Conservation (phyloP, 2,797 vertebrate species). For the Astyanax mexicanus region DNA sequence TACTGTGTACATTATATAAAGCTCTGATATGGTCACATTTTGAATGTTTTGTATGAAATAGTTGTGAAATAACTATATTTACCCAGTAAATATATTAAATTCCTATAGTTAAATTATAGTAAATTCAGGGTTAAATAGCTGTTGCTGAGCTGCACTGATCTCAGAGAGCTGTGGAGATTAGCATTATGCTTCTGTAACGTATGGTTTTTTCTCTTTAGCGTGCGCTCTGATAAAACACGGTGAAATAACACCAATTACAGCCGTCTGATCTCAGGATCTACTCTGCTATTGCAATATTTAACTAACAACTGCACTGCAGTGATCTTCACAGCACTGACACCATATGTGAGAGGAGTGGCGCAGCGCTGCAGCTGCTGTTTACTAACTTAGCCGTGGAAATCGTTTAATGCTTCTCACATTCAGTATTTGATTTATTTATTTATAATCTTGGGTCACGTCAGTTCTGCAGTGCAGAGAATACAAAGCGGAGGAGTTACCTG, state of each 20-base stretch:
- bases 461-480: not conserved
- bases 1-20: too few relatives aligned
- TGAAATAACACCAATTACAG: slow-evolving; percentile 10
- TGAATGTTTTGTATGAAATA: too few relatives aligned
- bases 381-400: slow-evolving; percentile 6
- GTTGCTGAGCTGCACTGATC: not conserved
- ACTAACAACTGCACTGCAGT: slow-evolving; percentile 8
- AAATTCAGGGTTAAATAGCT: too few relatives aligned
- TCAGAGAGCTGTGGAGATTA: not conserved
- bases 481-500: not conserved
- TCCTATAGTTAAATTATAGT: too few relatives aligned
- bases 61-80: too few relatives aligned
- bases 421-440: not conserved
- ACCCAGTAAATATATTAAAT: too few relatives aligned
- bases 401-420: not conserved
- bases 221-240: not conserved
- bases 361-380: not conserved
- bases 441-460: not conserved
- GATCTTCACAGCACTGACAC: slow-evolving; percentile 19
- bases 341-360: slow-evolving; percentile 1
- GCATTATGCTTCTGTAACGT: not conserved
- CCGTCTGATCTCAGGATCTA: not conserved
- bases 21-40: too few relatives aligned
- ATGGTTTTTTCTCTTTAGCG: not conserved
- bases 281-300: not conserved